Evolutionary conservation across 1,140 invertebrate genomes (phyloP), one percentile per base, ranked within the genome.

Genomic region (Achatina immaculata): DNA sequence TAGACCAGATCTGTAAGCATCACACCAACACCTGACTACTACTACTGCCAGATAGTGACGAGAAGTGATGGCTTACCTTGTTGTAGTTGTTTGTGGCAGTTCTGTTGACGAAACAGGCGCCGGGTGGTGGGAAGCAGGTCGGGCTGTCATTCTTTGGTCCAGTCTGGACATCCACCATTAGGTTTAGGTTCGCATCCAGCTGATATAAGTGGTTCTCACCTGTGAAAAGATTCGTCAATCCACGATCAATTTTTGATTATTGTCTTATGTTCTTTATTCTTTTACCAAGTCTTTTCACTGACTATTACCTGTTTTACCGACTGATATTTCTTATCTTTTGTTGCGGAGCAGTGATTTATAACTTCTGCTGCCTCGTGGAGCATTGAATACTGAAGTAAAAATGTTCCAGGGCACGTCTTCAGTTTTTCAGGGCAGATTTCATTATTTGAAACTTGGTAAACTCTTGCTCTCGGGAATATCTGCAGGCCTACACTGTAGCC

Each of bases 121-220:
- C 72, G 21, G 81, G 78, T 19, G 78, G 78, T 2, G 80, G 71
- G 6, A 75, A 55, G 77, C 88, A 89, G 21, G 82, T 69, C 48
- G 80, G 71, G 71, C 84, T 86, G 81, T 89, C 88, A 42, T 84
- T 82, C 58, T 83, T 75, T n/a, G 88, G 87, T 19, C 88, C 88
- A 34, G 98, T 99, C 82, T 94, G 92, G 40, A 95, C 96, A 36
- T 93, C 93, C 84, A 95, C 94, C 31, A 95, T 94, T 34, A 95
- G 92, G 66, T 95, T 94, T 62, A 99, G 92, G 40, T 85, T 76
- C 3, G 95, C 95, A 43, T 96, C 96, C 19, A 99, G 93, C 91
- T 98, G 96, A 91, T 97, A 99, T 62, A 99, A 93, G 74, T 94
- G 93, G 92, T 99, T 99, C 14, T 98, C 96, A 69, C 95, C 97